Evolutionary conservation across 2,113 vertebrate genomes (phyloP).

Genomic region (Nesospiza acunhae): DNA sequence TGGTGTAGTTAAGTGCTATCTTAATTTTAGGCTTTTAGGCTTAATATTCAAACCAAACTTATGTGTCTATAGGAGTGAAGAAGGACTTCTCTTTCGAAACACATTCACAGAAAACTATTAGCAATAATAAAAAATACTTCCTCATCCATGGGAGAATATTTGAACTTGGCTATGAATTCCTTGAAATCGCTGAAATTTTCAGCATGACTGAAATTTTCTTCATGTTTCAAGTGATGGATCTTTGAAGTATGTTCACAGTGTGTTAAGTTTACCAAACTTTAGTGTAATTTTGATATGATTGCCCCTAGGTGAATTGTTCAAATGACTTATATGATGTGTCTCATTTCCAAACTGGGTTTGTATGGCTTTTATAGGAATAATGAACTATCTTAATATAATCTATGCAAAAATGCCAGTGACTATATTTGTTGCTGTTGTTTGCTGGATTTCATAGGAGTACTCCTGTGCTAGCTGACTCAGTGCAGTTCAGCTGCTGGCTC

Average conservation of each 20-base stretch:
- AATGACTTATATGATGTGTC: background rate
- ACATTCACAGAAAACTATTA: background rate
- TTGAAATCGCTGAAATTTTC: background rate
- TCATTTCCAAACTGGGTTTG: background rate
- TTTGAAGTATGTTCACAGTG: background rate
- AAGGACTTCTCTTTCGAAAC: background rate
- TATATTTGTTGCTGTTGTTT: background rate
- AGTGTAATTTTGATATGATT: background rate
- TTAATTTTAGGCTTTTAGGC: background rate
- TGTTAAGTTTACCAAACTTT: background rate
- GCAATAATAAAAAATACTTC: background rate
- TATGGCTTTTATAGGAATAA: background rate
- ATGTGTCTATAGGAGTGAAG: background rate
- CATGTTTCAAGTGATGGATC: background rate
- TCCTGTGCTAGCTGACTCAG: background rate
- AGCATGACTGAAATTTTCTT: background rate
- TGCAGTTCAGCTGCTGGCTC: background rate
- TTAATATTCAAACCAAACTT: background rate
- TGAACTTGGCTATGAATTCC: background rate
- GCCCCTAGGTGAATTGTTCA: background rate
- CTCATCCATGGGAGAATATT: background rate
- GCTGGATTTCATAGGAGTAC: background rate
- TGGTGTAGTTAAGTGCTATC: background rate
- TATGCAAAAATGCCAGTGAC: background rate
- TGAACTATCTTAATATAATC: background rate